Evolutionary conservation across 2,888 invertebrate species (phyloP).

Genomic region (Melanostoma scalare): DNA sequence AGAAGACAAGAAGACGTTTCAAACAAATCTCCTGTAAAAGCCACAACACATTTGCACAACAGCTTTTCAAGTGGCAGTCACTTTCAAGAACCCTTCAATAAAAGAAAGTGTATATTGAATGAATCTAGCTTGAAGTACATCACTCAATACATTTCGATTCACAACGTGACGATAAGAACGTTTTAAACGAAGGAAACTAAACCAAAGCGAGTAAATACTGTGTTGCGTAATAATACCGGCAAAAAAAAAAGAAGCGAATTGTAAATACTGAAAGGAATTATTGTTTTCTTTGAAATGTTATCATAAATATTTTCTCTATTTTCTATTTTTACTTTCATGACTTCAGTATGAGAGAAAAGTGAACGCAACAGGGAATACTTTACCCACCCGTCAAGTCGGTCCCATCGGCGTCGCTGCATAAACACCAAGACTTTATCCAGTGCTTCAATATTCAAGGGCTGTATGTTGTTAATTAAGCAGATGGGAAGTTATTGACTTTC

Average conservation of each 20-base stretch:
- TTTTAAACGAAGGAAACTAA: too few species aligned
- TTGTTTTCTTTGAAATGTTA: constrained; percentile 4
- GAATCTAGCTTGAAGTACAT: too few species aligned
- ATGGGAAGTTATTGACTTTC: constrained; percentile 1
- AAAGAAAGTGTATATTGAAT: too few species aligned
- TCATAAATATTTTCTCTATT: background rate
- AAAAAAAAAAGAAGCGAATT: constrained; percentile 8
- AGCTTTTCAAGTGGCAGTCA: too few species aligned
- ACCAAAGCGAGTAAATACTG: background rate
- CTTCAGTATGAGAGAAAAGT: constrained; percentile 24
- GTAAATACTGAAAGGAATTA: constrained; percentile 6
- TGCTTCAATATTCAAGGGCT: constrained; percentile 1
- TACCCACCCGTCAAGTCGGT: background rate
- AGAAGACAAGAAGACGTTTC: too few species aligned
- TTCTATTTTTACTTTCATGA: constrained; percentile 39
- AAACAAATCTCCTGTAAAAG: too few species aligned
- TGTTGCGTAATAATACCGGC: constrained; percentile 11
- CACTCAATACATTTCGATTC: too few species aligned
- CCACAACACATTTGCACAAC: too few species aligned
- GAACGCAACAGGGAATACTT: constrained; percentile 3
- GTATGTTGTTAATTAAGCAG: background rate
- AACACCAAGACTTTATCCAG: background rate
- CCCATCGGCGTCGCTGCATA: background rate
- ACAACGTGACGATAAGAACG: background rate
- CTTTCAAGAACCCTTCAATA: too few species aligned